Evolutionary conservation across 2,888 invertebrate genomes (phyloP).

Genomic region (Trichopria drosophilae): DNA sequence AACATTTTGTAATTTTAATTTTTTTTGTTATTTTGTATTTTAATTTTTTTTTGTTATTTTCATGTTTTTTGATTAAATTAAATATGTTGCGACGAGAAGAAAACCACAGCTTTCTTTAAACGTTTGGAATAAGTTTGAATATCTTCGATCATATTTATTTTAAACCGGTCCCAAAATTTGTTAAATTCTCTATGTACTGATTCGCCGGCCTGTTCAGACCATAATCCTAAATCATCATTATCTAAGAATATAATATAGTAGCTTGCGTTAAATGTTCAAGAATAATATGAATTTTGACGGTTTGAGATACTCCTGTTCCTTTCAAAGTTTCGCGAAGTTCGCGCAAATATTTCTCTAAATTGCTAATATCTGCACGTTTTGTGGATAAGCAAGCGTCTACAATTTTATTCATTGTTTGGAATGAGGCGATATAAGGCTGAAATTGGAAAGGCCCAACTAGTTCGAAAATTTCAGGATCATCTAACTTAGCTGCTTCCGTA

Average conservation of each 20-base stretch:
- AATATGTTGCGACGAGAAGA: neutral
- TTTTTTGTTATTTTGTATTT: too few relatives aligned
- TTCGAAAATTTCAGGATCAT: constrained; percentile 1
- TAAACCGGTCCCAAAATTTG: constrained; percentile 1
- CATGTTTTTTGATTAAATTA: too few relatives aligned
- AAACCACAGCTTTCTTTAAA: neutral
- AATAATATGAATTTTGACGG: constrained; percentile 3
- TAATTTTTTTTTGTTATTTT: too few relatives aligned
- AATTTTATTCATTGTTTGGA: neutral
- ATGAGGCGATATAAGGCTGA: too few relatives aligned
- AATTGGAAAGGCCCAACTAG: neutral
- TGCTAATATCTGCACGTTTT: neutral
- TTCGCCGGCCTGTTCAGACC: too few relatives aligned
- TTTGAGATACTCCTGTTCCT: constrained; percentile 1
- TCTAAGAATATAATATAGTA: neutral
- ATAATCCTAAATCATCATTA: too few relatives aligned
- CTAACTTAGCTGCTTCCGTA: neutral
- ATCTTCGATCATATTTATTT: constrained; percentile 1
- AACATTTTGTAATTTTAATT: too few relatives aligned
- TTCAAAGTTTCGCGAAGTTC: too few relatives aligned
- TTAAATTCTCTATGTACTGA: too few relatives aligned
- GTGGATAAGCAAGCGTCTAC: neutral
- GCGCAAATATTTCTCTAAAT: neutral
- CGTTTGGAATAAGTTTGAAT: neutral
- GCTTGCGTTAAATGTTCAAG: neutral